phyloP scores from a whole-genome alignment of 2,888 invertebrate species.

The Drosophila meridiana region DNA sequence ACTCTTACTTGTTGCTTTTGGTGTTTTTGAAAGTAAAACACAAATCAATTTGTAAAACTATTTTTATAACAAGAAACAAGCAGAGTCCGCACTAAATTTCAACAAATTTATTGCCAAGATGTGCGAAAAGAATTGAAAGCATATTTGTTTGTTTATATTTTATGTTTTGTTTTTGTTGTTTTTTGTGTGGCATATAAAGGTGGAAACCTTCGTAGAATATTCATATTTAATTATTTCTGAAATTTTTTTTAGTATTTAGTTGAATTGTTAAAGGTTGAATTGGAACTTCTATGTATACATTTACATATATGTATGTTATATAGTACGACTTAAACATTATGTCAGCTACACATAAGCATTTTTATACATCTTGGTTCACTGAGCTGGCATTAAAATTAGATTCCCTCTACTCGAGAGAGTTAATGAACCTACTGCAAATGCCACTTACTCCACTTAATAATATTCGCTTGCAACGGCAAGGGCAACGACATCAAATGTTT shows the following conservation, averaged over 20 bases:
- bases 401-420: slow-evolving; percentile 8
- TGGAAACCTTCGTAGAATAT: slow-evolving; percentile 45
- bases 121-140: slow-evolving; percentile 70
- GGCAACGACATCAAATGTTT: not conserved
- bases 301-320: not conserved
- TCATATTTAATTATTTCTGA: slow-evolving; percentile 26
- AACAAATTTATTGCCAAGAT: slow-evolving; percentile 68
- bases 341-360: not conserved
- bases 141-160: slow-evolving; percentile 26
- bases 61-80: slow-evolving; percentile 62
- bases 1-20: not conserved
- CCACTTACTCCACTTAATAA: slow-evolving; percentile 29
- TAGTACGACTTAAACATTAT: not conserved
- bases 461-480: slow-evolving; percentile 4
- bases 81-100: slow-evolving; percentile 46
- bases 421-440: slow-evolving; percentile 25
- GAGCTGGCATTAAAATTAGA: slow-evolving; percentile 7
- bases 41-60: slow-evolving; percentile 72
- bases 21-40: slow-evolving; percentile 51
- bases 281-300: slow-evolving; percentile 5
- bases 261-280: slow-evolving; percentile 36
- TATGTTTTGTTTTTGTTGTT: slow-evolving; percentile 6
- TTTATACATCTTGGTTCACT: not conserved
- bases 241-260: slow-evolving; percentile 30
- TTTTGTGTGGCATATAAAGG: not conserved